Evolutionary conservation across 2,797 vertebrate genomes (phyloP).

Genomic region (Takifugu ocellatus): DNA sequence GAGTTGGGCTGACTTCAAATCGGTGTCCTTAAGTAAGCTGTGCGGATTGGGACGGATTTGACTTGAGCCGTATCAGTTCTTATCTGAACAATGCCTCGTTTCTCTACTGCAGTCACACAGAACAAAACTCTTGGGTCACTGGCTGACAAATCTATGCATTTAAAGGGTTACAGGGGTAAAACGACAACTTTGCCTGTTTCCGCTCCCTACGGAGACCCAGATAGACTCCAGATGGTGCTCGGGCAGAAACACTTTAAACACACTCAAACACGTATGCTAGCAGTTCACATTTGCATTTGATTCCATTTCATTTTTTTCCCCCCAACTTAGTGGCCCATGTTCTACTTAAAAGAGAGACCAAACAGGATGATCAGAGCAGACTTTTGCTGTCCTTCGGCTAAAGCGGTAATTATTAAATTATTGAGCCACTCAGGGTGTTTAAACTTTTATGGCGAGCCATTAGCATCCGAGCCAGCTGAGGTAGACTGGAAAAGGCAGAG

Average conservation of each 20-base stretch:
- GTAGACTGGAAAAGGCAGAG: constrained; percentile 14
- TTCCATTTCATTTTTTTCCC: constrained; percentile 13
- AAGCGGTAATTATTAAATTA: constrained; percentile 74
- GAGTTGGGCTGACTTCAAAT: too few relatives aligned
- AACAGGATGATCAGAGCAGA: constrained; percentile 24
- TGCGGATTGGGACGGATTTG: too few relatives aligned
- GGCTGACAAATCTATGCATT: neutral
- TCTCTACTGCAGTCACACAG: too few relatives aligned
- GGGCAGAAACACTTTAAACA: constrained; percentile 2
- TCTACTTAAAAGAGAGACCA: constrained; percentile 8
- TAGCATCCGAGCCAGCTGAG: constrained; percentile 53
- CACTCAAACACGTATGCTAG: neutral
- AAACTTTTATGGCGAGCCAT: constrained; percentile 73
- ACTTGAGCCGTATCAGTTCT: too few relatives aligned
- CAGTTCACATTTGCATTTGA: neutral
- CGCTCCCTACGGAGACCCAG: constrained; percentile 10
- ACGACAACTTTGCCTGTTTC: neutral
- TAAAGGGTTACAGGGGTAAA: neutral
- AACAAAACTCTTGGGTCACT: neutral
- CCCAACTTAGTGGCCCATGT: neutral
- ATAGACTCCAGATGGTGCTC: constrained; percentile 13
- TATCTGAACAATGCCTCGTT: too few relatives aligned
- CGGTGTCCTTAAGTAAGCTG: too few relatives aligned
- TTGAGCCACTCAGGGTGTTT: constrained; percentile 63
- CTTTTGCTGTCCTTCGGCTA: constrained; percentile 42